Conservation (phyloP, 2,888 invertebrate species). For the Pollenia griseotomentosa region DNA sequence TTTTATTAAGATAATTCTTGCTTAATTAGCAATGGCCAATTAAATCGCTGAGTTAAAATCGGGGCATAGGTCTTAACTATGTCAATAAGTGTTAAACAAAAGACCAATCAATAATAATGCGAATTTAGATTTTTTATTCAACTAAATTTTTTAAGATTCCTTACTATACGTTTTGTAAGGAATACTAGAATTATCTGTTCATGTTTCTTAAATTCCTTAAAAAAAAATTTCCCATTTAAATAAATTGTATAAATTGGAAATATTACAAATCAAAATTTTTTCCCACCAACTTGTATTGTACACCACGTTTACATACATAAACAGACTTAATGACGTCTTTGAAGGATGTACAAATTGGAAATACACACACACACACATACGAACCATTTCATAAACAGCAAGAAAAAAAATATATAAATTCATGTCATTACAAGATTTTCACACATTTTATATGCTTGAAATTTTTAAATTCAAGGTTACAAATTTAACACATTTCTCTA, state of each 20-base stretch:
- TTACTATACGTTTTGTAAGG: no score
- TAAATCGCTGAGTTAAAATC: no score
- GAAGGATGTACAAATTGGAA: constrained; percentile 19
- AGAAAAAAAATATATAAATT: constrained; percentile 14
- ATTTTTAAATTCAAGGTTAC: constrained; percentile 65
- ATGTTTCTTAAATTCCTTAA: not conserved
- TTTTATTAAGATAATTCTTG: no score
- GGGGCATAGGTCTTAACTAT: no score
- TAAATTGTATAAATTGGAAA: constrained; percentile 10
- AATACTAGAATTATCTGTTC: no score
- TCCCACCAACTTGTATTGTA: constrained; percentile 62
- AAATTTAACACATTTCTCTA: constrained; percentile 57
- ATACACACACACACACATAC: not conserved
- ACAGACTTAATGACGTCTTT: constrained; percentile 36
- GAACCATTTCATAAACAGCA: not conserved
- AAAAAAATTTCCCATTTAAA: constrained; percentile 14
- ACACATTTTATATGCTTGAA: constrained; percentile 72
- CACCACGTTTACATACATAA: not conserved
- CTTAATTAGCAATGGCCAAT: no score
- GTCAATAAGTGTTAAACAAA: no score
- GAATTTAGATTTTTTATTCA: no score
- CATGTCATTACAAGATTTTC: constrained; percentile 69
- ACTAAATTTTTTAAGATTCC: no score
- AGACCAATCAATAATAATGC: no score
- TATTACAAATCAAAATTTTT: constrained; percentile 31